These are phyloP conservation scores for Hetaerina titia DNA, from an alignment of 2,888 invertebrate species.

Conservation along the genomic window DNA sequence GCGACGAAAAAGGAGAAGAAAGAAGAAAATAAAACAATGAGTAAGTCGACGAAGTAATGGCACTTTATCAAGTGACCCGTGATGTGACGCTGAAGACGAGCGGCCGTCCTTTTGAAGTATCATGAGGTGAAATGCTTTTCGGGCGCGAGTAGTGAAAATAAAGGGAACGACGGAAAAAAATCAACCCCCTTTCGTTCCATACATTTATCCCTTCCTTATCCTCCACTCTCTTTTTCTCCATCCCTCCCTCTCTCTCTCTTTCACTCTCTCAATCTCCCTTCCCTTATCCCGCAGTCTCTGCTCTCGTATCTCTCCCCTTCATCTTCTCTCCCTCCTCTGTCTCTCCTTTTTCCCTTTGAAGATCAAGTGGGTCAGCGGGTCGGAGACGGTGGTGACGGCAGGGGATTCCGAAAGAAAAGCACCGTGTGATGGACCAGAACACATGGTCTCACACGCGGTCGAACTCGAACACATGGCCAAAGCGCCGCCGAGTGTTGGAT, in stretches of 20 bases:
- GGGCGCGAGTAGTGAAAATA: slow-evolving; percentile 13
- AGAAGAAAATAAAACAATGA: not conserved
- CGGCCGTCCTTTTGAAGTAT: slow-evolving; percentile 37
- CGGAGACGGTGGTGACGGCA: not conserved
- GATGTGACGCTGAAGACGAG: slow-evolving; percentile 24
- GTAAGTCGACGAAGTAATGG: slow-evolving; percentile 37
- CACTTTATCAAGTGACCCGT: slow-evolving; percentile 55
- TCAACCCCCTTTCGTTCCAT: not conserved
- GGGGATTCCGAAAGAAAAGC: not conserved
- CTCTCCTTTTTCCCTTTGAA: not conserved
- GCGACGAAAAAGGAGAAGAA: not conserved
- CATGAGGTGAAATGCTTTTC: slow-evolving; percentile 53
- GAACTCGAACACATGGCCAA: not conserved
- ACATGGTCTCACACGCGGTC: not conserved
- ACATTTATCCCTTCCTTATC: too few species aligned
- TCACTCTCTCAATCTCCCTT: not conserved
- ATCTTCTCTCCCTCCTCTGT: not conserved
- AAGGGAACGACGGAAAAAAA: not conserved
- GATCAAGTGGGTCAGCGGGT: slow-evolving; percentile 54
- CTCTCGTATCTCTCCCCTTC: not conserved
- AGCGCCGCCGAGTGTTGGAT: not conserved
- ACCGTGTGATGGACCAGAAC: not conserved
- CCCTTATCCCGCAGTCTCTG: not conserved
- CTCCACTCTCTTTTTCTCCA: not conserved
- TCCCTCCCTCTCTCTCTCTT: not conserved